Evolutionary conservation across 2,113 vertebrate genomes (phyloP).

Genomic region (Calidris pugnax): DNA sequence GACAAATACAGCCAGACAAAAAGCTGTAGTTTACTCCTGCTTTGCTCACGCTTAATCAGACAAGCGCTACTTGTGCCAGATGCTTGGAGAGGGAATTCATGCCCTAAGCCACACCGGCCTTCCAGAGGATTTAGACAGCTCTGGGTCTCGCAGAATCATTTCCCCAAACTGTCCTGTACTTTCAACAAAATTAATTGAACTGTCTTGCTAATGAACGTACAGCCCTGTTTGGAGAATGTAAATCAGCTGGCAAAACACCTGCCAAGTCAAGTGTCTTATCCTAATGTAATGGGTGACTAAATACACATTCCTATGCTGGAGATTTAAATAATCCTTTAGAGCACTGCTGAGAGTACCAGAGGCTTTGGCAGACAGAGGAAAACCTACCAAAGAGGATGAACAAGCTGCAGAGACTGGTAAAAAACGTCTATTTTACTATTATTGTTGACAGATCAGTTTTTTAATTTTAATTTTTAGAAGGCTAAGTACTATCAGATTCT

Average conservation of each 20-base stretch:
- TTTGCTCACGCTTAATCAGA: neutral
- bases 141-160: neutral
- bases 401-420: slow-evolving; percentile 59
- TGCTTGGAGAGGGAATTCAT: neutral
- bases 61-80: neutral
- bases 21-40: neutral
- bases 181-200: neutral
- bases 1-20: neutral
- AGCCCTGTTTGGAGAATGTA: neutral
- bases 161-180: neutral
- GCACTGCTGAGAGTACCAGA: slow-evolving; percentile 5
- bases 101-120: neutral
- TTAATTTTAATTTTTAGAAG: neutral
- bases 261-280: slow-evolving; percentile 37
- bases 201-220: neutral
- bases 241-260: slow-evolving; percentile 37
- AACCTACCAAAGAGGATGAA: slow-evolving; percentile 28
- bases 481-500: neutral
- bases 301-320: slow-evolving; percentile 35
- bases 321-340: slow-evolving; percentile 41
- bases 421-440: neutral
- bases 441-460: neutral
- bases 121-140: neutral
- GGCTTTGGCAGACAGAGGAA: slow-evolving; percentile 2
- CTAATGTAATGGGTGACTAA: slow-evolving; percentile 62